Base-by-base conservation (phyloP, 2,888 invertebrate genomes). In the Brenthis daphne region DNA sequence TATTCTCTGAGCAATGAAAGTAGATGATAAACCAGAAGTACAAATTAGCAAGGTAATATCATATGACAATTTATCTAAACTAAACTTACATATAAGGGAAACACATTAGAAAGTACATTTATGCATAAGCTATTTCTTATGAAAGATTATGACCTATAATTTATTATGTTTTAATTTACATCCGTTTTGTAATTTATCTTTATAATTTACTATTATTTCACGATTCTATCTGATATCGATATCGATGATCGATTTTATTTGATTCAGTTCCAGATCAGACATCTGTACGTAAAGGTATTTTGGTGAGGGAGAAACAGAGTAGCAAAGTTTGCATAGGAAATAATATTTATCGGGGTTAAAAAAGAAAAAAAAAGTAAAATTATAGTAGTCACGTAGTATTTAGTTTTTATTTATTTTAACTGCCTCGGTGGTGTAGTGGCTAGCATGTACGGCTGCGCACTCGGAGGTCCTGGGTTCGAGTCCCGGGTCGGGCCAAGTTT, bases 71-170 rank as follows among this genome's bases (percentile, higher is more conserved):
- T 48, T 60, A 60, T 48, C 50, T 60, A 29, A 50, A 60, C 50
- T 50, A 33, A 60, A 29, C 48, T 8, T 43, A 43, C 37, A n/a
- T 60, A 33, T 60, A n/a, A 33, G 50, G 60, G 60, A 60, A 58
- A 29, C 12, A 50, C 60, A 60, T 60, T 60, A 60, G 60, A 60
- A 60, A 60, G 60, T 58, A 20, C 50, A 58, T 47, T 43, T 1
- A 43, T 43, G 37, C 37, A 43, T 24, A 54, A 60, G 60, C 24
- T 57, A n/a, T 57, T 57, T 13, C 43, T 60, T 50, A 29, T 60
- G 60, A 60, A 50, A 60, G 60, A 50, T 50, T 60, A 60, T 14
- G 50, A 29, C 60, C 60, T 60, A 60, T 60, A 60, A 60, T 60
- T 60, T 60, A 50, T 60, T 16, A 29, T 5, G n/a, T 48, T 50